Percentiles rank a stretch among this genome's conserved stretches.
Conservation (phyloP, 1,140 invertebrate genomes). For the Drosophila nigrodunni region DNA sequence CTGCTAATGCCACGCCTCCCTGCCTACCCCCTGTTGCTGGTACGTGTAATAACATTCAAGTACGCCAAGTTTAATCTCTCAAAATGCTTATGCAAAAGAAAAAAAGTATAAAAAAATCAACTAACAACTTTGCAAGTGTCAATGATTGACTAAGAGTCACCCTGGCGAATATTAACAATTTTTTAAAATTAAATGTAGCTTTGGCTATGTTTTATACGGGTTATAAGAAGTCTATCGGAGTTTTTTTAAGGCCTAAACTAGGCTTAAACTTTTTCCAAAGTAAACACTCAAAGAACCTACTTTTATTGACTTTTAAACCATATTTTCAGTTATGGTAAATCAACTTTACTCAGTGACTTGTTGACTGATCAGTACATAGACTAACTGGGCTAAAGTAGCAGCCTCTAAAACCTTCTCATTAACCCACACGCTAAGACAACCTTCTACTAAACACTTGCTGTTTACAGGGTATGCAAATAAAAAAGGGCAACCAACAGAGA, state of each 20-base stretch:
- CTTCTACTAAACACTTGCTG: neutral
- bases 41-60: constrained; percentile 82
- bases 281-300: too few species aligned
- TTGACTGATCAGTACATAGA: neutral
- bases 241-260: too few species aligned
- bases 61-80: constrained; percentile 82
- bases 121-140: neutral
- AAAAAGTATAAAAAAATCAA: constrained; percentile 62
- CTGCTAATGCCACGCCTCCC: neutral
- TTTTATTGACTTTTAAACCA: too few species aligned
- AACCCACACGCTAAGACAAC: neutral
- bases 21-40: constrained; percentile 31
- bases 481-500: constrained; percentile 19
- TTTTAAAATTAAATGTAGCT: neutral
- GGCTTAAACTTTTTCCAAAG: too few species aligned
- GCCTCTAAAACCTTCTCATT: too few species aligned
- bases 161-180: neutral
- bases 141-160: neutral
- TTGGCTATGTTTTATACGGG: too few species aligned
- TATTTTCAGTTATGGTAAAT: too few species aligned
- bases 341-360: neutral
- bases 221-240: too few species aligned
- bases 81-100: constrained; percentile 80
- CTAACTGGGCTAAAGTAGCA: too few species aligned
- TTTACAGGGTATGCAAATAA: constrained; percentile 27